Conservation (phyloP, 2,797 vertebrate species). For the Betta splendens region DNA sequence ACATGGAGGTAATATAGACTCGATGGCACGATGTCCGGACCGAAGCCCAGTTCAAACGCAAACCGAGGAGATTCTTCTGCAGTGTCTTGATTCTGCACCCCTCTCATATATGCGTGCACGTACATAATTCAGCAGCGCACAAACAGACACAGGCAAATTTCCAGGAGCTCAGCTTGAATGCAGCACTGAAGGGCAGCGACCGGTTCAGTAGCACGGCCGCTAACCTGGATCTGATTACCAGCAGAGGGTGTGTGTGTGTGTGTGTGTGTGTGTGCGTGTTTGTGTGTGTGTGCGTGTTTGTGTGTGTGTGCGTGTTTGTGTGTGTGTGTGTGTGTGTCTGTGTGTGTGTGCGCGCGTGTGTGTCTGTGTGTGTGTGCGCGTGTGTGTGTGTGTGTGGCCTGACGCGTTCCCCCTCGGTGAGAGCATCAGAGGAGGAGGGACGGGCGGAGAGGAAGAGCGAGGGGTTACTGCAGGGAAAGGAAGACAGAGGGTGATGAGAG, state of each 20-base stretch:
- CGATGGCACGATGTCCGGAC: conserved; percentile 12
- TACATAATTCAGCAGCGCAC: conserved; percentile 15
- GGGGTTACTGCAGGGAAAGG: conserved; percentile 71
- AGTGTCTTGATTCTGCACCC: conserved; percentile 3
- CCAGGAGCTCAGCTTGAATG: conserved; percentile 35
- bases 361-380: conserved; percentile 22
- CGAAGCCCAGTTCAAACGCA: conserved; percentile 20
- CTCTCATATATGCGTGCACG: conserved; percentile 2
- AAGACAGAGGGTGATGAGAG: conserved; percentile 58
- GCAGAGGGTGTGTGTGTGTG: too few species aligned
- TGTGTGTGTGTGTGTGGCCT: conserved; percentile 37
- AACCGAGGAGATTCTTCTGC: conserved; percentile 4
- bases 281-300: conserved; percentile 24
- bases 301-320: conserved; percentile 36
- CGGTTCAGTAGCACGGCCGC: conserved; percentile 61
- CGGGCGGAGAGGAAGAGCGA: conserved; percentile 32
- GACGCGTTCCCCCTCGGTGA: conserved; percentile 52
- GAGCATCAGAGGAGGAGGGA: conserved; percentile 38
- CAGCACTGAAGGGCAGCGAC: conserved; percentile 60
- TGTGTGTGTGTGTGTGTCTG: conserved; percentile 13
- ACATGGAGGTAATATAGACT: background rate
- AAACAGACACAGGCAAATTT: conserved; percentile 23
- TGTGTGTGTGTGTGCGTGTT: conserved; percentile 9
- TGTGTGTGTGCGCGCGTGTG: too few species aligned
- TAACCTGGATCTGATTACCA: conserved; percentile 74